These are phyloP conservation scores for Lasiurus cinereus DNA, from an alignment of 2,113 vertebrate species.

Conservation along the genomic window DNA sequence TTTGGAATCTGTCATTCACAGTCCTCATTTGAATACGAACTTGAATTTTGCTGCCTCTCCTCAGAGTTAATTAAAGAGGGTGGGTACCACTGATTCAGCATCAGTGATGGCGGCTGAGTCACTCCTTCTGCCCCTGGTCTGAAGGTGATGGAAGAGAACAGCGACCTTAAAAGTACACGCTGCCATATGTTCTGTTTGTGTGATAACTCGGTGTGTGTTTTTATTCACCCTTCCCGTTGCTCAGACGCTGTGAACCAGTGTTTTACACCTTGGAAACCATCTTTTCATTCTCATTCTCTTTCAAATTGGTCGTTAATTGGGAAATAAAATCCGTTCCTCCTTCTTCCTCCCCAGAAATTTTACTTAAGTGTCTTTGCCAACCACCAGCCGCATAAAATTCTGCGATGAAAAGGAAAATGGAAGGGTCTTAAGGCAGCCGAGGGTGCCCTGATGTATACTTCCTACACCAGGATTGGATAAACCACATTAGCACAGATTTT, in stretches of 20 bases:
- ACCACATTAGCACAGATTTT: constrained; percentile 49
- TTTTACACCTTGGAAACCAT: constrained; percentile 16
- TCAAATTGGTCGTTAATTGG: constrained; percentile 41
- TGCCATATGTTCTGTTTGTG: neutral
- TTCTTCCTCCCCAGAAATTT: constrained; percentile 42
- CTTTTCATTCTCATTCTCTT: constrained; percentile 33
- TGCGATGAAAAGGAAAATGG: constrained; percentile 14
- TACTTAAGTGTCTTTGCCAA: constrained; percentile 49
- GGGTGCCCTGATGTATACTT: neutral
- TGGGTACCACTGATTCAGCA: neutral
- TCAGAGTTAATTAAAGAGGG: neutral
- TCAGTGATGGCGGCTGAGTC: neutral
- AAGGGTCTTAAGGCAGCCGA: neutral
- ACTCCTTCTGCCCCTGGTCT: neutral
- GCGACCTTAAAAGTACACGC: neutral
- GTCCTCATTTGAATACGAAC: constrained; percentile 25
- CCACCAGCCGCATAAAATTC: constrained; percentile 45
- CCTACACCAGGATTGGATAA: constrained; percentile 6
- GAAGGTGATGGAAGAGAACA: neutral
- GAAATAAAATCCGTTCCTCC: neutral
- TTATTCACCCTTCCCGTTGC: neutral
- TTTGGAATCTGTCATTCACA: constrained; percentile 12
- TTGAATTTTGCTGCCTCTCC: constrained; percentile 25
- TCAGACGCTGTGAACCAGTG: neutral
- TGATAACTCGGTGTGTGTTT: neutral